Conservation (phyloP, 2,113 vertebrate genomes). For the Candoia aspera region DNA sequence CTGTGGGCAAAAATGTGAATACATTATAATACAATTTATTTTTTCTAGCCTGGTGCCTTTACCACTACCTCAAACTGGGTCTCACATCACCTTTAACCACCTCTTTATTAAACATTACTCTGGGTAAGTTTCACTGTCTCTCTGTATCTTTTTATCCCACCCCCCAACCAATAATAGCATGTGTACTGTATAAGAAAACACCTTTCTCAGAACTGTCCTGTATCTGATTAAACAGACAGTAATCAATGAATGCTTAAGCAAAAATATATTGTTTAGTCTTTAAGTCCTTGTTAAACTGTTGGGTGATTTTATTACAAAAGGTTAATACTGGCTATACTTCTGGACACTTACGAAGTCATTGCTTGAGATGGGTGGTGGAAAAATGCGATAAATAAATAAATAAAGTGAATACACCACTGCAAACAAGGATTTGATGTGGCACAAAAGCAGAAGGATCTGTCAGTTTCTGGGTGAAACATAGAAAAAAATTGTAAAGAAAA, state of each 20-base stretch:
- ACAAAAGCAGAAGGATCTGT: not conserved
- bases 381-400: too few species aligned
- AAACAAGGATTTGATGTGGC: not conserved
- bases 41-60: not conserved
- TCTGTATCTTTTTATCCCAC: not conserved
- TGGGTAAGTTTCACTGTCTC: not conserved
- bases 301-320: not conserved
- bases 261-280: not conserved
- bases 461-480: constrained; percentile 20
- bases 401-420: not conserved
- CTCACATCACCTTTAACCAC: not conserved
- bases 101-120: not conserved
- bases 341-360: not conserved
- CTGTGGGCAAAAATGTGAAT: not conserved
- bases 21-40: not conserved
- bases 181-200: not conserved
- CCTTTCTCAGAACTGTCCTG: not conserved
- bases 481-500: constrained; percentile 24
- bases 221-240: not conserved
- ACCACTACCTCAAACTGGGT: not conserved
- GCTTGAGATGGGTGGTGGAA: too few species aligned
- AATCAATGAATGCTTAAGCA: not conserved
- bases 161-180: not conserved
- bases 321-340: not conserved
- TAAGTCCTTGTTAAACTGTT: not conserved